Base-by-base conservation (phyloP, 2,888 invertebrate species). In the Limnephilus rhombicus region DNA sequence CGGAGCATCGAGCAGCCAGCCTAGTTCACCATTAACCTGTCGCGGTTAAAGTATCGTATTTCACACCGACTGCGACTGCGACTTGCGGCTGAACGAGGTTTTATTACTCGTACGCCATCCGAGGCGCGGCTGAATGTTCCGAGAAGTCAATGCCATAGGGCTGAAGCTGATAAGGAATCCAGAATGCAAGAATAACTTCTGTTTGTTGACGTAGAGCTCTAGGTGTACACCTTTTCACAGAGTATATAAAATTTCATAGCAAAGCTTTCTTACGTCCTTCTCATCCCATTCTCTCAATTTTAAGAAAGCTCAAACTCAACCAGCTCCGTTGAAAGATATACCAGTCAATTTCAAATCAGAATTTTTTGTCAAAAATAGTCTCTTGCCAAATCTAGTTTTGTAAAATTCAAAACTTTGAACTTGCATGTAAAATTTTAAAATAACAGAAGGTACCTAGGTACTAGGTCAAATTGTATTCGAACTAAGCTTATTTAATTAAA, bases 1-100 rank as follows among this genome's bases (percentile, higher is more conserved):
- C 68, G 2, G 68, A 68, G 68, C 68, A 68, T 5, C 4, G 83
- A 15, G 83, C 34, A 41, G n/a, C 83, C 83, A 31, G 34, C 15
- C 83, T 83, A 37, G 83, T 37, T 83, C 83, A 37, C 83, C 83
- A 83, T 83, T 83, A 83, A 83, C 83, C 83, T 83, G 83, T 83
- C 83, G 37, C 24, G 83, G 83, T 83, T 24, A 83, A 34, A 83
- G 83, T 37, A 83, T 83, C 83, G 34, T 83, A 83, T 83, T 83
- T 83, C 83, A 83, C 83, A 83, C 83, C 13, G 83, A 83, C 24
- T 34, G 68, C 34, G 83, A 83, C 37, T 31, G 68, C 34, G 83
- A 83, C 24, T 24, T 34, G 68, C 34, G 83, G 37, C 24, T 24
- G 83, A n/a, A 68, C 24, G 37, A 83, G 34, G 24, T 37, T 83